phyloP scores from a whole-genome alignment of 2,113 vertebrate genomes.

The Anhinga rufa region DNA sequence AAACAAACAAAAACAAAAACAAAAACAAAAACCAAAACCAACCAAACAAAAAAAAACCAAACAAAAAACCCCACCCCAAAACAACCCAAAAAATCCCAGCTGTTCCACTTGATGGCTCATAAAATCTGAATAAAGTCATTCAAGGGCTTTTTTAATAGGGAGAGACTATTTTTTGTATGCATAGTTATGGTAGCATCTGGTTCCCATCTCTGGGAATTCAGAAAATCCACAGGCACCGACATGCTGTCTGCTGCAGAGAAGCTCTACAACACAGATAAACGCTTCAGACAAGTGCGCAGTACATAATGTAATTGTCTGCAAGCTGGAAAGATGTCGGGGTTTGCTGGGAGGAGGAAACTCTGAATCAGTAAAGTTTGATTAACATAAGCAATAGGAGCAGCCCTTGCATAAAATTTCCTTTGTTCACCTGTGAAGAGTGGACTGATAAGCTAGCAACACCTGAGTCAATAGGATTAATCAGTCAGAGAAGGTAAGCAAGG shows the following conservation, averaged over 20 bases:
- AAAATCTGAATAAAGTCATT: slow-evolving; percentile 59
- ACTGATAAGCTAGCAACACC: not conserved
- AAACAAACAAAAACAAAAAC: not conserved
- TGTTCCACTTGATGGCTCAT: slow-evolving; percentile 61
- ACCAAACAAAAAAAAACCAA: not conserved
- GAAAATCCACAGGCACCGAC: slow-evolving; percentile 16
- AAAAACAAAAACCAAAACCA: not conserved
- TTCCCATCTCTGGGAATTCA: slow-evolving; percentile 59
- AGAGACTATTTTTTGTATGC: slow-evolving; percentile 19
- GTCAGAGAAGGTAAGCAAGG: not conserved
- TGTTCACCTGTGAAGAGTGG: slow-evolving; percentile 3
- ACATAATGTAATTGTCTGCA: not conserved
- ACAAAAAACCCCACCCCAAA: not conserved
- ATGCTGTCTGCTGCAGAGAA: not conserved
- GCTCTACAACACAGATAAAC: not conserved
- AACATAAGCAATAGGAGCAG: not conserved
- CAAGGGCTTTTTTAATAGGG: slow-evolving; percentile 53
- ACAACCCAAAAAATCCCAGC: slow-evolving; percentile 14
- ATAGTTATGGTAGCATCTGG: slow-evolving; percentile 65
- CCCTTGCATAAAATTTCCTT: slow-evolving; percentile 7
- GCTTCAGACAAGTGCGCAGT: slow-evolving; percentile 2
- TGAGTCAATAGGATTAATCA: slow-evolving; percentile 14
- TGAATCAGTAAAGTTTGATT: not conserved
- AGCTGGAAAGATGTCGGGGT: not conserved
- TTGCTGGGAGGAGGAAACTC: not conserved